Evolutionary conservation across 2,888 invertebrate genomes (phyloP).

Genomic region (Zaprionus lineosus): DNA sequence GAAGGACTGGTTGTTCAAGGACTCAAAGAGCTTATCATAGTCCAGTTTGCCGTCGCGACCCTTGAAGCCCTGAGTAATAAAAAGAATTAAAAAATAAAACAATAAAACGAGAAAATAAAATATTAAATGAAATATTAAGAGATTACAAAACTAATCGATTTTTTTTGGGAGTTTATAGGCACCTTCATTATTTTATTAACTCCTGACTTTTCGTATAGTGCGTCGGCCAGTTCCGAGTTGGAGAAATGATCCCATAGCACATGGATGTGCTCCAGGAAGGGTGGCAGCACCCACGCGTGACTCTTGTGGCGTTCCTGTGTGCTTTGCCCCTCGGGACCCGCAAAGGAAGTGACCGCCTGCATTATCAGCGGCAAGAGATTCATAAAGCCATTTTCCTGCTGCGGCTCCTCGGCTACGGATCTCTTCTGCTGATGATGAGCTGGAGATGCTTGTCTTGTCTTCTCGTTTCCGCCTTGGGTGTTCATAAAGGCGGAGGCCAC

Average conservation of each 20-base stretch:
- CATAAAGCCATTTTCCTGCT: conserved; percentile 81
- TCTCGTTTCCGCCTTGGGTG: conserved; percentile 70
- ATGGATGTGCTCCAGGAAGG: conserved; percentile 87
- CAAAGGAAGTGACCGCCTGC: conserved; percentile 86
- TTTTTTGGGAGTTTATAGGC: too few relatives aligned
- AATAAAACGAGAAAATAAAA: too few relatives aligned
- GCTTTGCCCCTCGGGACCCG: conserved; percentile 86
- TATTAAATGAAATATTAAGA: too few relatives aligned
- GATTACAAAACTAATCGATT: too few relatives aligned
- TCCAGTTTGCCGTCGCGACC: conserved; percentile 88
- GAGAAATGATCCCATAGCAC: conserved; percentile 91
- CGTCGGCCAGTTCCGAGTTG: conserved; percentile 90
- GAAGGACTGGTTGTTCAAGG: conserved; percentile 91
- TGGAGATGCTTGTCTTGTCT: conserved; percentile 64
- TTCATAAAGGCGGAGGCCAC: conserved; percentile 85
- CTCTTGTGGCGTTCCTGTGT: conserved; percentile 87
- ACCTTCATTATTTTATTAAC: conserved; percentile 87
- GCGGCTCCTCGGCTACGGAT: conserved; percentile 51
- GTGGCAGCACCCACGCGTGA: conserved; percentile 89
- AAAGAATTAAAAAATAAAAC: not conserved
- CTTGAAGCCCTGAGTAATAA: conserved; percentile 85
- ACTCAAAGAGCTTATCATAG: conserved; percentile 88
- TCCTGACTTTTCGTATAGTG: conserved; percentile 89
- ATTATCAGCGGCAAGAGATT: conserved; percentile 87
- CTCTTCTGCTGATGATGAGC: conserved; percentile 72